Evolutionary conservation across 2,888 invertebrate species (phyloP), one percentile per base, ranked within the genome.

Genomic region (Mythimna vitellina): DNA sequence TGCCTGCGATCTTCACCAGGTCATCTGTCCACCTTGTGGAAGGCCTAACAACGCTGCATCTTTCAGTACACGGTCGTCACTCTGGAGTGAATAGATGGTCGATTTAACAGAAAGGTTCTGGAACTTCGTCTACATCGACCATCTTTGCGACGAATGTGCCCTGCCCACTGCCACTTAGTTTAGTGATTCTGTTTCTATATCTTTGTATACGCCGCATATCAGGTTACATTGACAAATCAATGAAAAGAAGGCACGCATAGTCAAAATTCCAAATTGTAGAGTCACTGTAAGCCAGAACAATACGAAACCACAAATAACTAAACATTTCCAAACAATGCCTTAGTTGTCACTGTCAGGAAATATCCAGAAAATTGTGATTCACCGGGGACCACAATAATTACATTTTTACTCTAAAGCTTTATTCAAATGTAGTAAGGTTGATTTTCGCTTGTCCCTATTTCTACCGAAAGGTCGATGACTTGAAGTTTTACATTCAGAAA

Each of bases 401-500:
- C n/a, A 1, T 6, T 1, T 8, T 12, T 17, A 38, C 5, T n/a
- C 14, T 29, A 74, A 10, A 53, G n/a, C 38, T 14, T 68, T 79
- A 67, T 32, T 3, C 0, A 3, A 49, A 35, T 9, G 32, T 1
- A 0, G 29, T 67, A 78, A 71, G 61, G 67, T 68, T 58, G 3
- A 64, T 66, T 66, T 71, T 78, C 1, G 63, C 54, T 69, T 63
- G 60, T 9, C 35, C 61, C 14, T 46, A 10, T 35, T n/a, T 22
- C 9, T 22, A 63, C 4, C 6, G 20, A 65, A 65, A 72, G 84
- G 83, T 83, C 83, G 65, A 78, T 80, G 82, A 76, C 90, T 85
- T 79, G 57, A 72, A 80, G 76, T 86, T 89, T 84, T 74, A 82
- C 70, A 90, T 90, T 87, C 89, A 73, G 64, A 67, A 71, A 82